Base-by-base conservation (phyloP, 2,113 vertebrate species). In the Caranx ignobilis region DNA sequence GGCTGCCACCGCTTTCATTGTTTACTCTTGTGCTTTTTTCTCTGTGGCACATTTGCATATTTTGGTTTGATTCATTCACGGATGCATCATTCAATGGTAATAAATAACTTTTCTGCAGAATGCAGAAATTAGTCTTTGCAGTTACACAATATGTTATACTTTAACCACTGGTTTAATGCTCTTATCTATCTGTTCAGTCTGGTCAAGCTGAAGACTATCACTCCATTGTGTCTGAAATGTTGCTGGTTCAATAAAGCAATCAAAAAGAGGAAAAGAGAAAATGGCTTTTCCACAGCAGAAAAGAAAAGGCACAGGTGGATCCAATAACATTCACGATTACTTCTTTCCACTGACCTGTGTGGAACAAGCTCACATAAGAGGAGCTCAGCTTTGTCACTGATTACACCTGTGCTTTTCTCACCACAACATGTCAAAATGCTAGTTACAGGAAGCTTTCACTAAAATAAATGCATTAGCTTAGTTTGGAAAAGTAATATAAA, bases 201-300 rank as follows among this genome's bases (percentile, higher is more conserved):
- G 18, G 19, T 41, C 13, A 19, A 31, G 21, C n/a, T 55, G 52
- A 13, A 47, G 10, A 26, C 31, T 47, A 15, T 31, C 54, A 21
- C 16, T 39, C 12, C 3, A 0, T 1, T 18, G n/a, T 39, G 65
- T 62, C 43, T 45, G 35, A 54, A 67, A 52, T 54, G 47, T 12
- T 19, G 2, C 39, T 37, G 45, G 31, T 63, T 69, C 56, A 81
- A 63, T 32, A 63, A 70, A 64, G 34, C 41, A 64, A 57, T 71
- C 13, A 65, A 35, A 68, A 41, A 4, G 12, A 15, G 37, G 48
- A 13, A 41, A 31, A 55, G 19, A 43, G 54, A 48, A 45, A 73
- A 66, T 52, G 15, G 2, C 7, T 52, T 50, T 59, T 60, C 45
- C 8, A 26, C 19, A 16, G 62, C n/a, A 41, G 55, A 73, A 61